Percentiles rank a stretch among this genome's conserved stretches.
Conservation (phyloP, 2,888 invertebrate genomes). For the Caenorhabditis wallacei region DNA sequence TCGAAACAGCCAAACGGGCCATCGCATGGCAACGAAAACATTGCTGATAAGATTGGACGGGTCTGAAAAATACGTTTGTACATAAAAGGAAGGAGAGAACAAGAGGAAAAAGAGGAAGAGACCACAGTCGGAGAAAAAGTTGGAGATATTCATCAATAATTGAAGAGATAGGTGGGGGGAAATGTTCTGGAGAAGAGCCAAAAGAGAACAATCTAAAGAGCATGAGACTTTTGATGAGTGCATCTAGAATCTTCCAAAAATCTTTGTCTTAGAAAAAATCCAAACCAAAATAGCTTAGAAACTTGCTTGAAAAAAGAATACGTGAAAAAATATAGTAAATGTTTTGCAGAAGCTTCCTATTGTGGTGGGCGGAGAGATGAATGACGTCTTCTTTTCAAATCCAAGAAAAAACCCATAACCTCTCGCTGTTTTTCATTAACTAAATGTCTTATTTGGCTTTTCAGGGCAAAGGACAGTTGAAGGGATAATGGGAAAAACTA, state of each 20-base stretch:
- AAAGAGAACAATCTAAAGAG: conserved; percentile 12
- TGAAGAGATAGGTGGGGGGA: conserved; percentile 3
- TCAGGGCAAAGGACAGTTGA: conserved; percentile 4
- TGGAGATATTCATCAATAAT: conserved; percentile 34
- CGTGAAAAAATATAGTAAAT: too few relatives aligned
- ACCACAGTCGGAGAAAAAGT: conserved; percentile 14
- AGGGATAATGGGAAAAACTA: conserved; percentile 13
- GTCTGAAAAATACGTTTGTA: conserved; percentile 17
- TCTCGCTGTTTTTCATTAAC: conserved; percentile 26
- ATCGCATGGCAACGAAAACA: conserved; percentile 60
- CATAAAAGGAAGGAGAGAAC: neutral
- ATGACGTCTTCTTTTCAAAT: conserved; percentile 34
- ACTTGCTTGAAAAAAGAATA: too few relatives aligned
- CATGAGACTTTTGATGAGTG: conserved; percentile 11
- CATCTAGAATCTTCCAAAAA: neutral
- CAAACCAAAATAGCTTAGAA: too few relatives aligned
- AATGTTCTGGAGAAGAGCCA: neutral
- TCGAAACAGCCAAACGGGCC: conserved; percentile 67
- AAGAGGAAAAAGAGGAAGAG: neutral
- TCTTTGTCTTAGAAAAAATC: too few relatives aligned
- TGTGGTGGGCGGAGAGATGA: conserved; percentile 5
- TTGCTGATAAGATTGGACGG: conserved; percentile 36
- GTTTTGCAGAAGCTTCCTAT: too few relatives aligned
- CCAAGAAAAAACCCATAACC: conserved; percentile 37
- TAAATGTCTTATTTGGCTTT: conserved; percentile 21